Base-by-base conservation (phyloP, 1,140 invertebrate genomes). In the Drusus annulatus region DNA sequence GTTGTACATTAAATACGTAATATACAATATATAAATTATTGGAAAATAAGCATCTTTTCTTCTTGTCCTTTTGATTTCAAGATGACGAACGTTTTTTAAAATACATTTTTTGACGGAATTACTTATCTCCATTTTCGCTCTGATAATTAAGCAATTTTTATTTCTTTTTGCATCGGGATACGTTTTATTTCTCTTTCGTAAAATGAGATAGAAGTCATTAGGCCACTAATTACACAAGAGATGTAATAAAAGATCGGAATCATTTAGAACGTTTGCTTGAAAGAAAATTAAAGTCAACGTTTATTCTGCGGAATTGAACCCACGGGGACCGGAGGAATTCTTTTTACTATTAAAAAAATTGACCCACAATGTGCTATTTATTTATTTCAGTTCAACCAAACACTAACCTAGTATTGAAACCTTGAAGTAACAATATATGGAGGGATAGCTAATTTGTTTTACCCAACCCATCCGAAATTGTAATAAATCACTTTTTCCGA, bases 201-300 rank as follows among this genome's bases (percentile, higher is more conserved):
- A 51, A 50, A 51, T 0, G 36, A 71, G 50, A 74, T n/a, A 45
- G 10, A 15, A 54, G 45, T 21, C 71, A 56, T 74, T 56, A 74
- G 71, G 71, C 10, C 54, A 56, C 71, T 74, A 74, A 74, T 58
- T 56, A 74, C 71, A 58, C 71, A 58, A 21, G 58, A 13, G 74
- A 60, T 45, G 74, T 54, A 76, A 76, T 76, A 76, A 76, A 76
- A 76, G 74, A 76, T 76, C 36, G 58, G 31, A 62, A 62, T 76
- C 74, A 62, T 62, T 76, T 62, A 62, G 62, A 76, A 6, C 56
- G n/a, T 36, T 58, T 54, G 50, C 8, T 28, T 62, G 21, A 31
- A 45, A 45, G n/a, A 76, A 76, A 76, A 76, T 45, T 50, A 71
- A 76, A 62, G 58, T 45, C 45, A 76, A 62, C 74, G 62, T 62